These are phyloP conservation scores for Catharus bicknelli DNA, from an alignment of 2,113 vertebrate species.

Conservation along the genomic window DNA sequence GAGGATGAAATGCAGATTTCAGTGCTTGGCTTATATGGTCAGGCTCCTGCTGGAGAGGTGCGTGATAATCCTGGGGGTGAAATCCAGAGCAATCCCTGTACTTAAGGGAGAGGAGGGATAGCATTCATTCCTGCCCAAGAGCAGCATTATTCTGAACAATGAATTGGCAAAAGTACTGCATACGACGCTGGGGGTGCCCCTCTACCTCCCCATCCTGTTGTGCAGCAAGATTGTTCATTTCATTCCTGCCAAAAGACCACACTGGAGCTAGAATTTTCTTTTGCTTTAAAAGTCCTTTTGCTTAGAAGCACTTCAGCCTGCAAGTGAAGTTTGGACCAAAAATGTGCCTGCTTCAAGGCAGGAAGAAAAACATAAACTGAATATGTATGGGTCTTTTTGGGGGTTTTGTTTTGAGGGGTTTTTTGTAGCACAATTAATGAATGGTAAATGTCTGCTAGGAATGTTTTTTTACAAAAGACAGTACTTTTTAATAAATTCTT, in stretches of 20 bases:
- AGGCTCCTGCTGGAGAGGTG: neutral
- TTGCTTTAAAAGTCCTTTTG: neutral
- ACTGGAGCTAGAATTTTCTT: neutral
- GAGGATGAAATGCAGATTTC: slow-evolving; percentile 1
- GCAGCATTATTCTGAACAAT: neutral
- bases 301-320: neutral
- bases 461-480: neutral
- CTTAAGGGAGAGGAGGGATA: neutral
- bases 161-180: slow-evolving; percentile 20
- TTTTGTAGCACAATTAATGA: neutral
- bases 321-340: neutral
- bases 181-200: neutral
- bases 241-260: slow-evolving; percentile 16
- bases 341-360: neutral
- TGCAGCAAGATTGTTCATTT: neutral
- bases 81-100: neutral
- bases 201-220: slow-evolving; percentile 17
- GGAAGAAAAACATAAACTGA: neutral
- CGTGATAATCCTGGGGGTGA: neutral
- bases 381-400: neutral
- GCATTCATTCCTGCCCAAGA: neutral
- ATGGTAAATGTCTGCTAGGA: neutral
- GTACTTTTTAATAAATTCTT: neutral
- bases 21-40: neutral
- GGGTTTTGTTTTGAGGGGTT: neutral